A percentile compares a stretch with the other conserved stretches of the same genome.
Conservation (phyloP, 2,113 vertebrate species). For the Tauraco erythrolophus region DNA sequence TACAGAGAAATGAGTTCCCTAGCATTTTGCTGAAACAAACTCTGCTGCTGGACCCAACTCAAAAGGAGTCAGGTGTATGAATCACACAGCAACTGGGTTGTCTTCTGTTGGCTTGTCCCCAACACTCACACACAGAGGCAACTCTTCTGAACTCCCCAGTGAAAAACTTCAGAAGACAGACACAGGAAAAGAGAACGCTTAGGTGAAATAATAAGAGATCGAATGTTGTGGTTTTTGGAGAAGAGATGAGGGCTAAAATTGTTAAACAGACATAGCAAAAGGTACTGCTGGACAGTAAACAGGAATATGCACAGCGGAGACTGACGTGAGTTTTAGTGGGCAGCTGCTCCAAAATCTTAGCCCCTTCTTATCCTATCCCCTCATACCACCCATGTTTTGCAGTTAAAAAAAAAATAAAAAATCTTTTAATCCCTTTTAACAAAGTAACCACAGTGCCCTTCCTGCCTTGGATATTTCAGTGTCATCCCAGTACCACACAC, state of each 20-base stretch:
- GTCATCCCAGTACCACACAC: not conserved
- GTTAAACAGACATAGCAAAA: not conserved
- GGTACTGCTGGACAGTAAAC: not conserved
- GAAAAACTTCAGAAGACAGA: not conserved
- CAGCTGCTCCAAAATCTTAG: not conserved
- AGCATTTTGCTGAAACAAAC: not conserved
- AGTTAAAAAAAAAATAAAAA: not conserved
- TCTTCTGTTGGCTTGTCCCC: not conserved
- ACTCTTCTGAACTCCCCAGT: not conserved
- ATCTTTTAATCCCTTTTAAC: not conserved
- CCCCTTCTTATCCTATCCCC: not conserved
- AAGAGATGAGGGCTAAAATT: not conserved
- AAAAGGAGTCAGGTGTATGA: not conserved
- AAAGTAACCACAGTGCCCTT: not conserved
- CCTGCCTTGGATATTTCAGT: not conserved
- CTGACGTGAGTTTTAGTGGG: not conserved
- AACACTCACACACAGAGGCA: too few species aligned
- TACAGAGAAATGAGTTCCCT: slow-evolving; percentile 8
- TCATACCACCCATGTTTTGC: not conserved
- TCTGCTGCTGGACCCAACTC: not conserved
- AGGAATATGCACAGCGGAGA: not conserved
- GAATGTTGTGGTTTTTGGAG: not conserved
- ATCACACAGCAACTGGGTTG: not conserved
- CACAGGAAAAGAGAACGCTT: not conserved
- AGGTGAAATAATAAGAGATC: not conserved